phyloP scores from a whole-genome alignment of 1,140 invertebrate genomes.

The Anadara kagoshimensis region DNA sequence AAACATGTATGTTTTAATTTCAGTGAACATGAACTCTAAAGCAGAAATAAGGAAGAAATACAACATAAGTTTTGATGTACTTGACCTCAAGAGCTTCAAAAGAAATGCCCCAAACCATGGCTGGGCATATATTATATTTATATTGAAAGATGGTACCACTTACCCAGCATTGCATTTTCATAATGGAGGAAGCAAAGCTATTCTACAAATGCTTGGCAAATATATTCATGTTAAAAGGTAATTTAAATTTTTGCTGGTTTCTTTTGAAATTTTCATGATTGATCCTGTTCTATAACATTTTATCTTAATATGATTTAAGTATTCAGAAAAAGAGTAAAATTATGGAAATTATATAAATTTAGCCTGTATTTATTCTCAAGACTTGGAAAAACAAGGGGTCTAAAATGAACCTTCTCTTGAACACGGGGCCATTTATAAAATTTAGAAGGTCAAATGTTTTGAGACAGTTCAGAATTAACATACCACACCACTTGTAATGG shows the following conservation, averaged over 20 bases:
- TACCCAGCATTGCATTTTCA: constrained; percentile 90
- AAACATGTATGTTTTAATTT: background rate
- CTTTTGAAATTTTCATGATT: too few relatives aligned
- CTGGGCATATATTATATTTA: constrained; percentile 74
- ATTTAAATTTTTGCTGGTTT: too few relatives aligned
- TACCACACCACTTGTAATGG: too few relatives aligned
- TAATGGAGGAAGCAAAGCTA: constrained; percentile 86
- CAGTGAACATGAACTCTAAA: constrained; percentile 45
- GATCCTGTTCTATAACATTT: too few relatives aligned
- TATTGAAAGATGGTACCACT: constrained; percentile 80
- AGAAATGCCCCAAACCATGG: constrained; percentile 66
- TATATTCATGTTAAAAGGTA: constrained; percentile 75
- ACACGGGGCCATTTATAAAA: too few relatives aligned
- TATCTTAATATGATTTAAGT: too few relatives aligned
- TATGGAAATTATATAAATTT: background rate
- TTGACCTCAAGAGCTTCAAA: constrained; percentile 75
- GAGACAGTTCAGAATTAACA: too few relatives aligned
- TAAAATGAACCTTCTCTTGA: too few relatives aligned
- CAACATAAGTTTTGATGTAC: constrained; percentile 73
- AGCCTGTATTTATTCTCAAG: too few relatives aligned
- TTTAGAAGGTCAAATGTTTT: too few relatives aligned
- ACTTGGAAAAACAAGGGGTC: too few relatives aligned
- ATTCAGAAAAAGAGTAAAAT: too few relatives aligned
- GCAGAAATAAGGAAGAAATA: constrained; percentile 67
- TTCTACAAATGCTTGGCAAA: constrained; percentile 78